These are phyloP conservation scores for Dioctria rufipes DNA, from an alignment of 2,888 invertebrate genomes.

Conservation along the genomic window DNA sequence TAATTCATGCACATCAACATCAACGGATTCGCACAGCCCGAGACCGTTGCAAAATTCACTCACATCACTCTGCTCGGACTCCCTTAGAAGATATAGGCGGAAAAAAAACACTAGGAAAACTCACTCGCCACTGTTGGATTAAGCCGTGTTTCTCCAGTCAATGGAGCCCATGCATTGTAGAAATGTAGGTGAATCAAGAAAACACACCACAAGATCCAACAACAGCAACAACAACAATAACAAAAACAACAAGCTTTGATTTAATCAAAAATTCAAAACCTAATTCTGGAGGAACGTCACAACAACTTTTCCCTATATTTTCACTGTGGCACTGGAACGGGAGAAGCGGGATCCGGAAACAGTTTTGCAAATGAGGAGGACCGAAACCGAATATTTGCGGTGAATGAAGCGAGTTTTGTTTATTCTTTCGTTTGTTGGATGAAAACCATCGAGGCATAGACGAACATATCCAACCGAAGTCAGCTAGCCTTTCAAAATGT, in stretches of 20 bases:
- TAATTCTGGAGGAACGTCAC: background rate
- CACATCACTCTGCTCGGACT: constrained; percentile 27
- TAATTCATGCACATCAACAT: constrained; percentile 34
- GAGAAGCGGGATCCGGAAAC: background rate
- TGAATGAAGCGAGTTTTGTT: background rate
- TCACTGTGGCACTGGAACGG: background rate
- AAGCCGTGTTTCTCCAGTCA: background rate
- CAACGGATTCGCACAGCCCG: background rate
- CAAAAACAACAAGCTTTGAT: background rate
- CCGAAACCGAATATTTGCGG: constrained; percentile 1
- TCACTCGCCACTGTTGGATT: background rate
- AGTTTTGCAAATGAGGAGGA: background rate
- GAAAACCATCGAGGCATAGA: constrained; percentile 38
- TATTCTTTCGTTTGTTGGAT: background rate
- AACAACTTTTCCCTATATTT: constrained; percentile 19
- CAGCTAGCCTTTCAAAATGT: constrained; percentile 29
- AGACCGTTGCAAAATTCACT: constrained; percentile 30
- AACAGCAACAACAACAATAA: too few relatives aligned
- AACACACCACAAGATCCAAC: background rate
- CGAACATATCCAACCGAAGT: background rate
- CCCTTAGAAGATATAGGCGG: background rate
- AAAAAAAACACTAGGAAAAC: constrained; percentile 19
- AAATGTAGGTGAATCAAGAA: background rate
- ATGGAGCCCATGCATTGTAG: background rate
- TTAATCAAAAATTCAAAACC: constrained; percentile 5